Conservation (phyloP, 1,140 invertebrate species). For the Oryctes rhinoceros region DNA sequence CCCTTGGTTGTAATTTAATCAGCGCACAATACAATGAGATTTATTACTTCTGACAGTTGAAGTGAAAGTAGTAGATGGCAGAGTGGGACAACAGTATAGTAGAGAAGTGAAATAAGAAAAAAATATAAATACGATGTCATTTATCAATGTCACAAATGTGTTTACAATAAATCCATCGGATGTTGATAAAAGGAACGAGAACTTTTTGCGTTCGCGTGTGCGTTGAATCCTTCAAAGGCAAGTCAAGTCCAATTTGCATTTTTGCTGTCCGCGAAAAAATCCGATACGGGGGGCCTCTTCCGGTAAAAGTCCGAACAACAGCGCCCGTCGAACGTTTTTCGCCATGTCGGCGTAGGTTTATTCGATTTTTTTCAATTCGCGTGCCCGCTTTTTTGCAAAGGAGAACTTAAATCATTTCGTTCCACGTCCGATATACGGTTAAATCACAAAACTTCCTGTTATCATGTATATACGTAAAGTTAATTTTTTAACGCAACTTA, state of each 20-base stretch:
- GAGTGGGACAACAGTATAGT: neutral
- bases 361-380: neutral
- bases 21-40: slow-evolving; percentile 22
- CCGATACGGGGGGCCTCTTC: neutral
- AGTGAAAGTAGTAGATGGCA: slow-evolving; percentile 4
- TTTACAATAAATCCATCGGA: slow-evolving; percentile 32
- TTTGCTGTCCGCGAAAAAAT: slow-evolving; percentile 17
- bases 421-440: neutral
- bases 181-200: slow-evolving; percentile 25
- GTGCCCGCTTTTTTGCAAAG: neutral
- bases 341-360: neutral
- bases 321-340: neutral
- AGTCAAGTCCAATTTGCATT: slow-evolving; percentile 33
- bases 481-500: neutral
- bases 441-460: neutral
- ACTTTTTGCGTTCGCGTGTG: slow-evolving; percentile 15
- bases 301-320: neutral
- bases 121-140: slow-evolving; percentile 25
- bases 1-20: slow-evolving; percentile 10
- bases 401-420: slow-evolving; percentile 10
- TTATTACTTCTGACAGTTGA: slow-evolving; percentile 33
- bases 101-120: slow-evolving; percentile 14
- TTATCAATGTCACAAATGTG: slow-evolving; percentile 32
- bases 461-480: neutral
- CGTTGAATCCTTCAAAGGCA: slow-evolving; percentile 1